Conservation (phyloP, 1,140 invertebrate genomes). For the Eubasilissa regina region DNA sequence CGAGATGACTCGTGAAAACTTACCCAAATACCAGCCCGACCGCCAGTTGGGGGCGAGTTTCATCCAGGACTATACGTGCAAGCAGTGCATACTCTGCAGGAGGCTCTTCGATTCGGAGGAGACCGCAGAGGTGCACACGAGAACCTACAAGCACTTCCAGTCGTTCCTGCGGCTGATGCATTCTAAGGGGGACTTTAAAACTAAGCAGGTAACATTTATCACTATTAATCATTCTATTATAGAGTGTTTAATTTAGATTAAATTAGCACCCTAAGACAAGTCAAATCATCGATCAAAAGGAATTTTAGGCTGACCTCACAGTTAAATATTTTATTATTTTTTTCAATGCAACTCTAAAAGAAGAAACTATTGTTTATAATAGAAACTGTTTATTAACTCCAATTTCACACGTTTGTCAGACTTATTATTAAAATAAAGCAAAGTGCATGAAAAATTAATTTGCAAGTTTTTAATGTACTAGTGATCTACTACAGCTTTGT, state of each 20-base stretch:
- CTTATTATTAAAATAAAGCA: too few species aligned
- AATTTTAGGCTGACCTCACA: too few species aligned
- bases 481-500: background rate
- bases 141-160: slow-evolving; percentile 74
- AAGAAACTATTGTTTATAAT: too few species aligned
- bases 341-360: too few species aligned
- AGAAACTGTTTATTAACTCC: too few species aligned
- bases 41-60: slow-evolving; percentile 72
- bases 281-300: too few species aligned
- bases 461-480: background rate
- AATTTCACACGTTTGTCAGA: too few species aligned
- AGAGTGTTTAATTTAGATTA: too few species aligned
- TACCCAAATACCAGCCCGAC: slow-evolving; percentile 67
- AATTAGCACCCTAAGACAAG: too few species aligned
- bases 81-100: slow-evolving; percentile 75
- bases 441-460: too few species aligned
- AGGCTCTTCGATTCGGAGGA: slow-evolving; percentile 75
- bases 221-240: too few species aligned
- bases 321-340: too few species aligned
- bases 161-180: slow-evolving; percentile 68
- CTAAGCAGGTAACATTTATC: slow-evolving; percentile 36
- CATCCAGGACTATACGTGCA: slow-evolving; percentile 72
- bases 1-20: slow-evolving; percentile 64
- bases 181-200: slow-evolving; percentile 61
- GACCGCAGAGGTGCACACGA: slow-evolving; percentile 73